A percentile compares a stretch with the other conserved stretches of the same genome.
These are phyloP conservation scores for Lasioglossum leucozonium DNA, from an alignment of 2,888 invertebrate genomes.

Conservation along the genomic window DNA sequence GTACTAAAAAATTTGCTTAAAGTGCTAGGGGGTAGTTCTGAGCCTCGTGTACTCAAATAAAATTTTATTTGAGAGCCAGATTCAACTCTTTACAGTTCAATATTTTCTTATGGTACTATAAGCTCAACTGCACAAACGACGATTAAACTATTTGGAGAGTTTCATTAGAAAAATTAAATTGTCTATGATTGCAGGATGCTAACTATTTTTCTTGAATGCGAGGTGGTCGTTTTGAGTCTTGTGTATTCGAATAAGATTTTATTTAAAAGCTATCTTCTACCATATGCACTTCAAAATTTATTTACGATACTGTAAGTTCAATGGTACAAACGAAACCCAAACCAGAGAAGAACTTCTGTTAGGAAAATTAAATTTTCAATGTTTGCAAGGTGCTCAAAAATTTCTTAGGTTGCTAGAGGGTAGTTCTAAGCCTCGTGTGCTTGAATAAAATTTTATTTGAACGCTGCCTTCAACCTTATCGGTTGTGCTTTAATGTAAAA, in stretches of 20 bases:
- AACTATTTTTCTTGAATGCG: not conserved
- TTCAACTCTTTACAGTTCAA: not conserved
- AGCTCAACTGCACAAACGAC: not conserved
- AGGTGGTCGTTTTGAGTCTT: not conserved
- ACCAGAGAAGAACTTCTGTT: too few relatives aligned
- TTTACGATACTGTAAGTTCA: too few relatives aligned
- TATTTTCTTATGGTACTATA: not conserved
- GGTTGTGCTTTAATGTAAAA: not conserved
- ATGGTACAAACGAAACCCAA: too few relatives aligned
- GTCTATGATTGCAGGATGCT: not conserved
- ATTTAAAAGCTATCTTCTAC: too few relatives aligned
- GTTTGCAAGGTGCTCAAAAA: too few relatives aligned
- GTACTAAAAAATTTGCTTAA: not conserved
- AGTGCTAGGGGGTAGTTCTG: not conserved
- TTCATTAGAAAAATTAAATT: not conserved
- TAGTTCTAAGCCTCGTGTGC: not conserved
- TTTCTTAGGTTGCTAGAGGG: too few relatives aligned
- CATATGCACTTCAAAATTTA: too few relatives aligned
- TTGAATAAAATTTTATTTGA: not conserved
- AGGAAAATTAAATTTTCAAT: too few relatives aligned
- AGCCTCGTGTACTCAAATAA: not conserved
- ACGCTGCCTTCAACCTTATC: not conserved
- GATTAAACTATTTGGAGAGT: not conserved
- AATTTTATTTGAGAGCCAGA: not conserved
- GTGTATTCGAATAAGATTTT: too few relatives aligned